Conservation (phyloP, 2,113 vertebrate species). For the Benitochromis conjunctus region DNA sequence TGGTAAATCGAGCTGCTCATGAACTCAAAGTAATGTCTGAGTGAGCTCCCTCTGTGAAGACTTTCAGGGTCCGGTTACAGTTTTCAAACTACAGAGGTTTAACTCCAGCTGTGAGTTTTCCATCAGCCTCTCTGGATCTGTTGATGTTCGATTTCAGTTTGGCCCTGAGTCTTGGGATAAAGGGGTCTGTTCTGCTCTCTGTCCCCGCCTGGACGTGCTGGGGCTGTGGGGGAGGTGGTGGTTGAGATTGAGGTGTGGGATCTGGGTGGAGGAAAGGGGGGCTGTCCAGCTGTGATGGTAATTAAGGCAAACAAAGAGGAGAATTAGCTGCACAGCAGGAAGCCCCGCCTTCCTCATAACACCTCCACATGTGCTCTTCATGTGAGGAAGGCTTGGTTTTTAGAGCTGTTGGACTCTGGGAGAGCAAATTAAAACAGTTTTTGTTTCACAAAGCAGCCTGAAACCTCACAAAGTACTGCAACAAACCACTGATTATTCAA, state of each 20-base stretch:
- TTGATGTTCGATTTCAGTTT: not conserved
- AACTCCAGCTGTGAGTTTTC: not conserved
- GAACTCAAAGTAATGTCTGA: not conserved
- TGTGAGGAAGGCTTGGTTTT: not conserved
- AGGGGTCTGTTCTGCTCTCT: not conserved
- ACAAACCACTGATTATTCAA: not conserved
- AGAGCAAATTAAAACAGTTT: not conserved
- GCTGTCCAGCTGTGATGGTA: conserved; percentile 44
- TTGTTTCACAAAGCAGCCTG: not conserved
- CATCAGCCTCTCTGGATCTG: not conserved
- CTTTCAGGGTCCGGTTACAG: not conserved
- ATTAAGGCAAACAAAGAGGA: conserved; percentile 35
- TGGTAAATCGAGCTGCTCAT: not conserved
- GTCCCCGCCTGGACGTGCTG: not conserved
- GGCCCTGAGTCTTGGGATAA: not conserved
- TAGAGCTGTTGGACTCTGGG: not conserved
- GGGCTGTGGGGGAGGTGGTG: not conserved
- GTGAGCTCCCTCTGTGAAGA: not conserved
- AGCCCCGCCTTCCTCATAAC: not conserved
- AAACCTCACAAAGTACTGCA: not conserved
- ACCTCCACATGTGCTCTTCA: not conserved
- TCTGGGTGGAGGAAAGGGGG: not conserved
- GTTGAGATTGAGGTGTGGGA: not conserved
- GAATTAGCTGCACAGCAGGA: conserved; percentile 12
- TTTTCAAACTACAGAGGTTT: not conserved